Conservation (phyloP, 2,797 vertebrate genomes). For the Valencia hispanica region DNA sequence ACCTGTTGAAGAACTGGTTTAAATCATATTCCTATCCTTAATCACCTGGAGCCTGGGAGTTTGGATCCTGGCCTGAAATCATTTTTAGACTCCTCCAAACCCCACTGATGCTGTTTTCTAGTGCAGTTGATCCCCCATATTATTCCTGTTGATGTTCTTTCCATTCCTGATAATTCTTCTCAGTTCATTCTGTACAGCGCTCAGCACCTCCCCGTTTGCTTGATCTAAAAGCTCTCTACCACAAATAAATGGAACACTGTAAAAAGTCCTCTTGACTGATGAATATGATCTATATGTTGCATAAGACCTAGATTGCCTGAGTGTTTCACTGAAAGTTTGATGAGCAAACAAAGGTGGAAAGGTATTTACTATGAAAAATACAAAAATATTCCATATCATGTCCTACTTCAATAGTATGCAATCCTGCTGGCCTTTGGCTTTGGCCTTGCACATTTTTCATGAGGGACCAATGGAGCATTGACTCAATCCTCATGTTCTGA, state of each 20-base stretch:
- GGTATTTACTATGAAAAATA: slow-evolving; percentile 17
- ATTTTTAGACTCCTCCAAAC: neutral
- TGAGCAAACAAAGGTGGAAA: neutral
- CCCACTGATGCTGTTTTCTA: neutral
- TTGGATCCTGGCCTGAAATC: neutral
- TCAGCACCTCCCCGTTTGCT: neutral
- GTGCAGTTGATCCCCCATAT: neutral
- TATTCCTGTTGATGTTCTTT: neutral
- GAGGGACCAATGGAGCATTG: slow-evolving; percentile 7
- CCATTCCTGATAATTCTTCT: neutral
- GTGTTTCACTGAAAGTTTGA: neutral
- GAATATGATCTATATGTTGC: neutral
- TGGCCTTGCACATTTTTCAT: slow-evolving; percentile 14
- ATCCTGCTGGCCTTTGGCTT: slow-evolving; percentile 18
- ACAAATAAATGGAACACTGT: neutral
- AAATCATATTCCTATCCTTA: neutral
- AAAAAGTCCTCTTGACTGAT: neutral
- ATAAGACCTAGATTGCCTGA: neutral
- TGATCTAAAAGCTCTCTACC: neutral
- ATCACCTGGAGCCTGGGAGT: neutral
- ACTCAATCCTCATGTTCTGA: slow-evolving; percentile 27
- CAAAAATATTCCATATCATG: slow-evolving; percentile 19
- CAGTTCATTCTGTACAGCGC: neutral
- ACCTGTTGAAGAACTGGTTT: neutral
- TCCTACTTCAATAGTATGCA: slow-evolving; percentile 28